phyloP scores from a whole-genome alignment of 2,113 vertebrate genomes.

The Dendrocopos noguchii region DNA sequence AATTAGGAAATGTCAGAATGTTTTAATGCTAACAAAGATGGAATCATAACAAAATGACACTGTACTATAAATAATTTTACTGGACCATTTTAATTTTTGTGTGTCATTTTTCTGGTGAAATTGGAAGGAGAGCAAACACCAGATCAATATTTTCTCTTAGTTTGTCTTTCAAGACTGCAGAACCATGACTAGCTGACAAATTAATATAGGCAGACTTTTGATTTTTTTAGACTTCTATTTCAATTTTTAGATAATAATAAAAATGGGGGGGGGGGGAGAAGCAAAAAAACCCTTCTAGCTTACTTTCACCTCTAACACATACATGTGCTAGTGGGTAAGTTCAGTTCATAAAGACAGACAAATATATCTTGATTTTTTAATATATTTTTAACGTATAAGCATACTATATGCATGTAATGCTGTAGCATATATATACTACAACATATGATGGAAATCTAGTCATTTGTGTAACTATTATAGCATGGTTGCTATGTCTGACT shows the following conservation, averaged over 20 bases:
- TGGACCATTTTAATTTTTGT: not conserved
- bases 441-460: not conserved
- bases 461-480: not conserved
- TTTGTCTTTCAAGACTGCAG: not conserved
- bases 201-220: not conserved
- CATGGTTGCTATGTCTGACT: not conserved
- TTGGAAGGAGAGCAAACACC: not conserved
- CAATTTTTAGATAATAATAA: not conserved
- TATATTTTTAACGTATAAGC: not conserved
- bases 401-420: not conserved
- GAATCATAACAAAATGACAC: constrained; percentile 23
- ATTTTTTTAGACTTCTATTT: not conserved
- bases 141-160: not conserved
- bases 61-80: constrained; percentile 40
- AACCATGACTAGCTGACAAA: not conserved
- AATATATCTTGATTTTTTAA: not conserved
- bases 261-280: not conserved
- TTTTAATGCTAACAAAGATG: constrained; percentile 34
- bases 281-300: fast-evolving
- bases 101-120: not conserved
- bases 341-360: not conserved
- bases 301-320: not conserved
- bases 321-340: not conserved
- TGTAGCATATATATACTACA: not conserved
- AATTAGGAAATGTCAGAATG: constrained; percentile 60